Base-by-base conservation (phyloP, 2,797 vertebrate genomes). In the Phalloptychus januarius region DNA sequence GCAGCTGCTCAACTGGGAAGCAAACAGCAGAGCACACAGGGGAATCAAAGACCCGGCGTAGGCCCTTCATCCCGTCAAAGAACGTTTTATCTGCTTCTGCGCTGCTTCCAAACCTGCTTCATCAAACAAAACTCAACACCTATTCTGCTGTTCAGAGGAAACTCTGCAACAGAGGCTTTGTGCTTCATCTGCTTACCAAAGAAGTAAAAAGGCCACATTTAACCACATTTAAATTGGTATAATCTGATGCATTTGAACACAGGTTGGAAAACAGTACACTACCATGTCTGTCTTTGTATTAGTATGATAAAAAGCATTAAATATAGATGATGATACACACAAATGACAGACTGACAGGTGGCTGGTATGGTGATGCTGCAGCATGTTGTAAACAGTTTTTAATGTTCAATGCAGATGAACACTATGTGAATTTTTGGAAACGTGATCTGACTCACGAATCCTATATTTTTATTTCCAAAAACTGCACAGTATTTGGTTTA, bases 1-100 rank as follows among this genome's bases (percentile, higher is more conserved):
- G 98, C 83, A 97, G 96, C 95, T 99, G 98, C 79, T 94, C 95
- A 87, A 99, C 98, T 97, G 96, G 88, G 87, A 88, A 90, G 77
- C 88, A 88, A 79, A 92, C 80, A 93, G 71, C 85, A 67, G 85
- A 63, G 71, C 38, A 76, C 8, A 46, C 42, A n/a, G 70, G 20
- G 65, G 42, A 80, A 82, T 73, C 76, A 78, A 63, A 86, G 74
- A 67, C 58, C 72, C 65, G 58, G 77, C 33, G 80, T 28, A 75
- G 44, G 54, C 72, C 71, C 40, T 80, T 31, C 25, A 56, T 38
- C 58, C 52, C 54, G 5, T 61, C 7, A 72, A 58, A 28, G 25
- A 45, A 70, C 1, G 1, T 70, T 58, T 25, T 69, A 25, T 69
- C 65, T 56, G 42, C 71, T 58, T 61, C 28, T 4, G 33, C 52